Evolutionary conservation across 2,113 vertebrate species (phyloP), one percentile per base, ranked within the genome.

Genomic region (Sphaerodactylus townsendi): DNA sequence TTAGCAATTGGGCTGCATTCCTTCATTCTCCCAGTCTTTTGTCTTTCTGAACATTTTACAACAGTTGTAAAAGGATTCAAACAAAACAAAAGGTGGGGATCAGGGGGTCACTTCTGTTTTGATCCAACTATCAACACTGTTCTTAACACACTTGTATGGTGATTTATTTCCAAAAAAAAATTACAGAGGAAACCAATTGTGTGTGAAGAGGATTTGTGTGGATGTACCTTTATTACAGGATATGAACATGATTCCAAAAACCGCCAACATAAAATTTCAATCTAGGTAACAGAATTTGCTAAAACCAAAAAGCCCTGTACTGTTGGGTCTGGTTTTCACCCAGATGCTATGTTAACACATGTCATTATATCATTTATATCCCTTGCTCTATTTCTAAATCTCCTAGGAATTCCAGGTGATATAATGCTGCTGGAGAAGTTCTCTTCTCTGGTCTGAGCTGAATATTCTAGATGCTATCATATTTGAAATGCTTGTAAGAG

Each of bases 381-480:
- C 17, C 2, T 56, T 56, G 53, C 4, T 19, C 53, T 19, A 56
- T 5, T 3, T 56, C 53, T 19, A 23, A 23, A 56, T 56, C 53
- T 56, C 53, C 19, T 21, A 21, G 21, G 53, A 56, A 5, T 56
- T 17, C 53, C 21, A 23, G 53, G 53, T 21, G 53, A 56, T 56
- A 56, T 23, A 41, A 71, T 21, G 25, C 35, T 81, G 5, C 14
- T 15, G 10, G 4, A 30, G 4, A 25, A 83, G 41, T 37, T 33
- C 88, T 92, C 56, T 37, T 33, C 88, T 92, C 91, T 93, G 91
- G 90, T 92, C 91, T 93, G 84, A 89, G 87, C 85, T 92, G 89
- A 13, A 85, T 88, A 89, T 91, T 90, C 88, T 89, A 86, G 93
- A 87, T 85, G 89, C 83, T 89, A 87, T 82, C 87, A 88, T 84